Percentiles rank a stretch among this genome's conserved stretches.
These are phyloP conservation scores for Callimorpha dominula DNA, from an alignment of 2,888 invertebrate genomes.

Conservation along the genomic window DNA sequence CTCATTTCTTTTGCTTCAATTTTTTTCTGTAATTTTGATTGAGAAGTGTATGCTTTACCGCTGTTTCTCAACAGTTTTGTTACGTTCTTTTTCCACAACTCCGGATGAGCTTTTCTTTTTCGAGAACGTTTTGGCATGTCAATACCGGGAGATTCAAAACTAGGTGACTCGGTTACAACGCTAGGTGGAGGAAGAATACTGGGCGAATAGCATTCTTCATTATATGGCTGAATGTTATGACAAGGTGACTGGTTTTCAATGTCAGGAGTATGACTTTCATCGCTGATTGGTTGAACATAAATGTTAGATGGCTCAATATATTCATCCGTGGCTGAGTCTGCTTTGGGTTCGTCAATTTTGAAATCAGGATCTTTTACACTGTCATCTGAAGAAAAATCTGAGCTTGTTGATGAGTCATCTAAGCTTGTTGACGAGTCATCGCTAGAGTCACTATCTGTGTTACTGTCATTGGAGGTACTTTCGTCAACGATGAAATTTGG, in stretches of 20 bases:
- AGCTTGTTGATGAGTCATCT: neutral
- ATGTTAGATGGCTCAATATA: neutral
- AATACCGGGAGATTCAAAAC: too few species aligned
- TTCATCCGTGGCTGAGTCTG: neutral
- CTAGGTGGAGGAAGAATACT: neutral
- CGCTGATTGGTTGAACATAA: neutral
- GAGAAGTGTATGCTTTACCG: neutral
- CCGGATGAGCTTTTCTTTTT: neutral
- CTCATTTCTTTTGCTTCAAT: neutral
- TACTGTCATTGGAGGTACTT: too few species aligned
- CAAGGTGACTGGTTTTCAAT: neutral
- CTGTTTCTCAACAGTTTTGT: neutral
- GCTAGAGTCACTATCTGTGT: neutral
- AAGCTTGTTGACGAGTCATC: neutral
- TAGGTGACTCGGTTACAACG: neutral
- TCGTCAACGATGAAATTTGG: neutral
- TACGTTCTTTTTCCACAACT: neutral
- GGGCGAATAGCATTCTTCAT: neutral
- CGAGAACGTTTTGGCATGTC: neutral
- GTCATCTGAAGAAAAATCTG: conserved; percentile 2
- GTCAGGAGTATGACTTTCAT: neutral
- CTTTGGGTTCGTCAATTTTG: neutral
- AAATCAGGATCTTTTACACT: neutral
- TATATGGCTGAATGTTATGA: neutral
- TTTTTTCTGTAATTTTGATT: neutral